Evolutionary conservation across 2,888 invertebrate genomes (phyloP), one percentile per base, ranked within the genome.

Genomic region (Pandemis heparana): DNA sequence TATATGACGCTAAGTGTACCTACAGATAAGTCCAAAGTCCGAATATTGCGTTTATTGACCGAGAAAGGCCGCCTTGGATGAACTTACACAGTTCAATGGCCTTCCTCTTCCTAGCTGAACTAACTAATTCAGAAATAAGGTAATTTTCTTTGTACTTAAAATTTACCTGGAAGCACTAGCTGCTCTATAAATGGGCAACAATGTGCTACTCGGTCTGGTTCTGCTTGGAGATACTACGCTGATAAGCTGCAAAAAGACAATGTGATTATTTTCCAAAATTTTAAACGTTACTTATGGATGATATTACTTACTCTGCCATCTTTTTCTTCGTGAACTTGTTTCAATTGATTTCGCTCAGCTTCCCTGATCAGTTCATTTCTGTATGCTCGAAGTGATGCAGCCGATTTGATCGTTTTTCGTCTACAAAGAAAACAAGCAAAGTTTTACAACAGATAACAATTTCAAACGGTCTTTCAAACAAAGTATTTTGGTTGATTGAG

Each of bases 211-310:
- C 0, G 94, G 94, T 73, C 94, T 83, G 0, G 94, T 94, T 71
- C 92, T 89, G 75, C 92, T 92, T 5, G 94, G 94, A 62, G 94
- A 94, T 6, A 95, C 93, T 0, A 94, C 94, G 77, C 94, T 94
- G 75, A 95, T 92, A 53, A 94, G 78, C 94, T 94, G 87, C 0
- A 82, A 84, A 32, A 74, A 78, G 51, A 46, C 12, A 18, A 16
- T 9, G 9, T n/a, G 9, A 18, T 53, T 16, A 53, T 3, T 53
- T 5, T 9, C 3, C 18, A 53, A 10, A 7, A 2, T 23, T 18
- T 56, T 7, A 14, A 12, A 7, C n/a, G 3, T 4, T 60, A 0
- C 7, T 38, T 7, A 14, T 38, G 14, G 39, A n/a, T n/a, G 5
- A 38, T n/a, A 18, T 16, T 3, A 23, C 82, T 53, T 65, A 94